These are phyloP conservation scores for Lepisosteus oculatus DNA, from an alignment of 2,113 vertebrate genomes.

Conservation along the genomic window DNA sequence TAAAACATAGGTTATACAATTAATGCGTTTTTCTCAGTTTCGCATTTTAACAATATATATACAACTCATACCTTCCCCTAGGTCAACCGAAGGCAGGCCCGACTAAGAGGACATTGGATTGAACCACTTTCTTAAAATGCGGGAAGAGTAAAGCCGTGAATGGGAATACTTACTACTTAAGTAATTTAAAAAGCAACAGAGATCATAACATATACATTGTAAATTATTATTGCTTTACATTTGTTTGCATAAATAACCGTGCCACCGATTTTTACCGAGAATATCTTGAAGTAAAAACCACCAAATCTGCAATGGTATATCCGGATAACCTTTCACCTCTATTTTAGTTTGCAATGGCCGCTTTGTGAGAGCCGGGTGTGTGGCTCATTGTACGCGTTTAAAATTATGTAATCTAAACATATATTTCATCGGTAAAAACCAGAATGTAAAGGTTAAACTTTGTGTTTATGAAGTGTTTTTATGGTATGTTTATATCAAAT, in stretches of 20 bases:
- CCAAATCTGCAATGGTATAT: conserved; percentile 30
- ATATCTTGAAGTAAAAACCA: too few relatives aligned
- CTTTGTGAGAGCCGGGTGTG: conserved; percentile 18
- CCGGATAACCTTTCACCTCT: conserved; percentile 36
- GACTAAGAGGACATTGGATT: conserved; percentile 20
- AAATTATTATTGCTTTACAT: background rate
- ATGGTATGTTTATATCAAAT: background rate
- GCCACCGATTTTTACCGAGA: background rate
- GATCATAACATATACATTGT: background rate
- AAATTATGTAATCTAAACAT: background rate
- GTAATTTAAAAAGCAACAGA: background rate
- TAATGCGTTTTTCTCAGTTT: too few relatives aligned
- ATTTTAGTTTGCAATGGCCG: conserved; percentile 44
- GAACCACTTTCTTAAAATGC: conserved; percentile 1
- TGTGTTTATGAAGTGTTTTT: background rate
- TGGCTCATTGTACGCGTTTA: background rate
- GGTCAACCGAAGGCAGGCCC: background rate
- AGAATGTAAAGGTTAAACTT: background rate
- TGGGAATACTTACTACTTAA: background rate
- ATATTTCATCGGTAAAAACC: background rate
- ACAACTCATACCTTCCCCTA: background rate
- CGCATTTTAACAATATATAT: too few relatives aligned
- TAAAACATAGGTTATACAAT: too few relatives aligned
- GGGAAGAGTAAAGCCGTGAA: background rate
- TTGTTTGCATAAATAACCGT: background rate